These are phyloP conservation scores for Paracentrotus lividus DNA, from an alignment of 53 echinoderm and acorn worm species.

Conservation along the genomic window DNA sequence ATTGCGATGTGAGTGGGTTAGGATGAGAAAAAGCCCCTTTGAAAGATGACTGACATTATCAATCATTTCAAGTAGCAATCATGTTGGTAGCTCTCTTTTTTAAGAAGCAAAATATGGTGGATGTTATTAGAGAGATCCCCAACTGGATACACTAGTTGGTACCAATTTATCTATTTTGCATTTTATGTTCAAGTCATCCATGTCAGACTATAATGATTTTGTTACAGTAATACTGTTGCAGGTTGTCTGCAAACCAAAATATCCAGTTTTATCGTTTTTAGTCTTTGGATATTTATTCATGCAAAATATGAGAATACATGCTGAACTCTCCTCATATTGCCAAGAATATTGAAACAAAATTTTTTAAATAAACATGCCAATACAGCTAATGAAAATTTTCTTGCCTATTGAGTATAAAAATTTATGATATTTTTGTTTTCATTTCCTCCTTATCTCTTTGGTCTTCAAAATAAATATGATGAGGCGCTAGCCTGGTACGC, in stretches of 20 bases:
- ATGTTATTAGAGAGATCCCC: not conserved
- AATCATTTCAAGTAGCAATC: constrained; percentile 45
- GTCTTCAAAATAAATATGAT: constrained; percentile 7
- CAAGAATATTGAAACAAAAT: not conserved
- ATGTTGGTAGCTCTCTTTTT: not conserved
- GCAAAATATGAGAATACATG: too few relatives aligned
- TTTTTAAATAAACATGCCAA: not conserved
- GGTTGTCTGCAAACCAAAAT: not conserved
- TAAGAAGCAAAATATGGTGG: not conserved
- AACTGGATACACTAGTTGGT: not conserved
- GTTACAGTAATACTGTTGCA: not conserved
- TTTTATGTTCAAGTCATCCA: not conserved
- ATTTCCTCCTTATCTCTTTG: not conserved
- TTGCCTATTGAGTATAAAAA: too few relatives aligned
- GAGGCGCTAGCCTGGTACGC: not conserved
- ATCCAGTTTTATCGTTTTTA: too few relatives aligned
- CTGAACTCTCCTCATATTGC: not conserved
- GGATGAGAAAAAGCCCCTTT: not conserved
- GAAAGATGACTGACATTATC: constrained; percentile 26
- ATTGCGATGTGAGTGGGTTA: constrained; percentile 32
- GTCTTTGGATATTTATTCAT: too few relatives aligned
- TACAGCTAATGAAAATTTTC: too few relatives aligned
- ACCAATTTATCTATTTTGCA: not conserved
- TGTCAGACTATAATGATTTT: not conserved
- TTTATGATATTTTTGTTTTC: not conserved